These are phyloP conservation scores for Meteorus sp. DNA, from an alignment of 1,140 invertebrate genomes.

Conservation along the genomic window DNA sequence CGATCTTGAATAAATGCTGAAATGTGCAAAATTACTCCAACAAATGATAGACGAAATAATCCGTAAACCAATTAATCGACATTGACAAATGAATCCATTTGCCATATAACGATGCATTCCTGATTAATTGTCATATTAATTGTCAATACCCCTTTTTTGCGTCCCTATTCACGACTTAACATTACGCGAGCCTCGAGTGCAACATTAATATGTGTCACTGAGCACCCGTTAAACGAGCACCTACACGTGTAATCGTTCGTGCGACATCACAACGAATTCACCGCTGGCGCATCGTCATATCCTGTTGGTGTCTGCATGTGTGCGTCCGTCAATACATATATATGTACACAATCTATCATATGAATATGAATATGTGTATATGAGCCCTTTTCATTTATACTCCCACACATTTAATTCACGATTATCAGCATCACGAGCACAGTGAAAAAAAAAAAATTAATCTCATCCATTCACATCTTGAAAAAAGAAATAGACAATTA, in stretches of 20 bases:
- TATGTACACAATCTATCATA: not conserved
- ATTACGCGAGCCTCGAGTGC: conserved; percentile 8
- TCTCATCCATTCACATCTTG: no score
- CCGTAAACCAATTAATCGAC: no score
- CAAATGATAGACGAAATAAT: no score
- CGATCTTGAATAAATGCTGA: no score
- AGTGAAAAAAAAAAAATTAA: conserved; percentile 4
- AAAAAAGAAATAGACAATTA: no score
- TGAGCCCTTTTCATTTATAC: not conserved
- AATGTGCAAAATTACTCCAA: no score
- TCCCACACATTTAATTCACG: conserved; percentile 7
- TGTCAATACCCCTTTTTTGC: not conserved
- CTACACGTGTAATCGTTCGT: conserved; percentile 19
- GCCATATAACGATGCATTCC: no score
- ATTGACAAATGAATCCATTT: no score
- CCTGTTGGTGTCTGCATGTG: conserved; percentile 17
- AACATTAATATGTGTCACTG: conserved; percentile 12
- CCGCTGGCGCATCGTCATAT: conserved; percentile 18
- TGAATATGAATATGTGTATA: not conserved
- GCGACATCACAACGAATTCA: conserved; percentile 10
- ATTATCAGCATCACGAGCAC: conserved; percentile 3
- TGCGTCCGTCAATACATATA: not conserved
- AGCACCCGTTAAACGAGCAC: conserved; percentile 16
- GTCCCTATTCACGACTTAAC: not conserved
- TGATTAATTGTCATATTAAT: not conserved